A percentile compares a stretch with the other conserved stretches of the same genome.
Conservation (phyloP, 2,888 invertebrate species). For the Blastobasis lacticolella region DNA sequence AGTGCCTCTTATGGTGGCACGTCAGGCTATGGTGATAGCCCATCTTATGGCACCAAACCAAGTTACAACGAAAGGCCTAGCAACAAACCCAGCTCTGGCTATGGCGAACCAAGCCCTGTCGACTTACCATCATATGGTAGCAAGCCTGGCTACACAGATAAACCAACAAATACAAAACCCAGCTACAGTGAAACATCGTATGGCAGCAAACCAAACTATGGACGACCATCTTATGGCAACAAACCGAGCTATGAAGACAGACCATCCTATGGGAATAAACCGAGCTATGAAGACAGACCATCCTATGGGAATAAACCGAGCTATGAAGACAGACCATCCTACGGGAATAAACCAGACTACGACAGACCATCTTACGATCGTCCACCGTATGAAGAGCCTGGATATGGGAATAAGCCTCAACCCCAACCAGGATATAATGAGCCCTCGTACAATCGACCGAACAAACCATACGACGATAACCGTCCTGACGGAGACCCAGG, state of each 20-base stretch:
- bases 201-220: constrained; percentile 6
- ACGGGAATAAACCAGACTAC: constrained; percentile 2
- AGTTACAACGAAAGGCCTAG: constrained; percentile 3
- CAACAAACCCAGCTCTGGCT: constrained; percentile 3
- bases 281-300: constrained; percentile 7
- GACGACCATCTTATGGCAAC: neutral
- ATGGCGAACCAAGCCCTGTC: constrained; percentile 9
- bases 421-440: constrained; percentile 10
- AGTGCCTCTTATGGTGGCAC: too few relatives aligned
- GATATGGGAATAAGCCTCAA: constrained; percentile 10
- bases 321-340: constrained; percentile 5
- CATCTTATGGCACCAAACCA: constrained; percentile 4
- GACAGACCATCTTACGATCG: neutral
- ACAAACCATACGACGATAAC: constrained; percentile 12
- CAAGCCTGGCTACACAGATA: constrained; percentile 10
- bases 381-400: constrained; percentile 10
- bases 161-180: constrained; percentile 11
- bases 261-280: neutral
- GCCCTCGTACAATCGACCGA: constrained; percentile 7
- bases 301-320: constrained; percentile 19
- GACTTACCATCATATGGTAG: constrained; percentile 3
- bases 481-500: constrained; percentile 12
- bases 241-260: constrained; percentile 5
- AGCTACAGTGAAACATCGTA: constrained; percentile 15
- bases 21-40: neutral